Conservation (phyloP, 2,888 invertebrate species). For the Xanthia togata region DNA sequence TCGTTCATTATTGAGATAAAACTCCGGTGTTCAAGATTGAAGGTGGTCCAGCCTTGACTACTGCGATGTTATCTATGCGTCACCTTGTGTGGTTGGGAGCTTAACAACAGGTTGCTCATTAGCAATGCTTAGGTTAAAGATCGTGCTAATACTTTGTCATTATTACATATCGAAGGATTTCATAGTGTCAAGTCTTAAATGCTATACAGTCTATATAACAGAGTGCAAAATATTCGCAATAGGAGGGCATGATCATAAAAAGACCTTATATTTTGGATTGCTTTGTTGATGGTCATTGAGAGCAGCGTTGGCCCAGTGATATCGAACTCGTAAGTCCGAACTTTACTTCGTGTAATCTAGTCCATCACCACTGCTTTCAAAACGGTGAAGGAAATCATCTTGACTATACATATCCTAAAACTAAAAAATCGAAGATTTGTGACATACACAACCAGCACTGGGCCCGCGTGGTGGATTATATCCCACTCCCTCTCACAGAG, state of each 20-base stretch:
- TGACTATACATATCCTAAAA: too few relatives aligned
- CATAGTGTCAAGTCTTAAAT: slow-evolving; percentile 6
- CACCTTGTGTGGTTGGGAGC: slow-evolving; percentile 39
- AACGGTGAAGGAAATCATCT: too few relatives aligned
- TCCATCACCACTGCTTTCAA: too few relatives aligned
- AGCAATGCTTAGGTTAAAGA: slow-evolving; percentile 39
- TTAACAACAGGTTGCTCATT: slow-evolving; percentile 45
- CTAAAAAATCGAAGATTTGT: not conserved
- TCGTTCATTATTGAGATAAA: slow-evolving; percentile 33
- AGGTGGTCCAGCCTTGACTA: slow-evolving; percentile 41
- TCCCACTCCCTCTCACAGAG: not conserved
- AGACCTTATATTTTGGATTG: not conserved
- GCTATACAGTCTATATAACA: not conserved
- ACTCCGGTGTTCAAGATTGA: slow-evolving; percentile 30
- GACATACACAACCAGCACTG: not conserved
- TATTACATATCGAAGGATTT: slow-evolving; percentile 23
- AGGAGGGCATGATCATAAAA: not conserved
- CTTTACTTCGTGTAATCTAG: too few relatives aligned
- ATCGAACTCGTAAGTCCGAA: too few relatives aligned
- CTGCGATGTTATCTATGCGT: slow-evolving; percentile 49
- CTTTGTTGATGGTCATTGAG: not conserved
- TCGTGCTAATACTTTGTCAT: slow-evolving; percentile 37
- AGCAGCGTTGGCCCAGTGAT: not conserved
- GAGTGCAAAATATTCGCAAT: not conserved
- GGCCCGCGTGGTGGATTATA: not conserved